phyloP scores from a whole-genome alignment of 2,113 vertebrate species.

The Myanophis thanlyinensis region DNA sequence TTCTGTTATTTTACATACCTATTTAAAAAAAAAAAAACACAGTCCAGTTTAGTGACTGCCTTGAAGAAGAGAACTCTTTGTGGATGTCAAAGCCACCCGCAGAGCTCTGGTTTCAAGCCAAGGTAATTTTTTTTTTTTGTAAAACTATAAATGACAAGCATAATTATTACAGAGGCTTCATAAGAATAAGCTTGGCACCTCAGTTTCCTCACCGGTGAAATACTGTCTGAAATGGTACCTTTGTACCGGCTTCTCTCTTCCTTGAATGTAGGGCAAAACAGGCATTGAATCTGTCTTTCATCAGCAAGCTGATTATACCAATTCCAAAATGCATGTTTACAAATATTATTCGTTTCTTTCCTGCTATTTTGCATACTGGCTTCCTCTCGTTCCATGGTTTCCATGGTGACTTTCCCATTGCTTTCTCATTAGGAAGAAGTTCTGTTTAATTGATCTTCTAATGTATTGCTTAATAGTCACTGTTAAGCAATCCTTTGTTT shows the following conservation, averaged over 20 bases:
- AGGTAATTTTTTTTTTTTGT: constrained; percentile 29
- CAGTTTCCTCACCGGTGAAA: constrained; percentile 41
- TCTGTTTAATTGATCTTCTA: constrained; percentile 99
- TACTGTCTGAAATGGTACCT: constrained; percentile 31
- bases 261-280: constrained; percentile 21
- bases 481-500: constrained; percentile 95
- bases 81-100: background rate
- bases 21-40: background rate
- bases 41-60: background rate
- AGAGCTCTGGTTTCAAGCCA: constrained; percentile 16
- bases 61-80: constrained; percentile 2
- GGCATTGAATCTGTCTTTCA: constrained; percentile 54
- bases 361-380: constrained; percentile 70
- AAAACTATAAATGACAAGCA: constrained; percentile 10
- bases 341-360: constrained; percentile 75
- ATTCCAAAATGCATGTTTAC: constrained; percentile 74
- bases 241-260: constrained; percentile 16
- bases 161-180: constrained; percentile 18
- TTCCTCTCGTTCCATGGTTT: constrained; percentile 72
- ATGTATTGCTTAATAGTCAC: constrained; percentile 93
- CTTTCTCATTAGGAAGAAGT: constrained; percentile 85
- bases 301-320: constrained; percentile 67
- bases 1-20: background rate
- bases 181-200: constrained; percentile 40
- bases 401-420: constrained; percentile 78